phyloP scores from a whole-genome alignment of 2,113 vertebrate genomes.

The Syrrhaptes paradoxus region DNA sequence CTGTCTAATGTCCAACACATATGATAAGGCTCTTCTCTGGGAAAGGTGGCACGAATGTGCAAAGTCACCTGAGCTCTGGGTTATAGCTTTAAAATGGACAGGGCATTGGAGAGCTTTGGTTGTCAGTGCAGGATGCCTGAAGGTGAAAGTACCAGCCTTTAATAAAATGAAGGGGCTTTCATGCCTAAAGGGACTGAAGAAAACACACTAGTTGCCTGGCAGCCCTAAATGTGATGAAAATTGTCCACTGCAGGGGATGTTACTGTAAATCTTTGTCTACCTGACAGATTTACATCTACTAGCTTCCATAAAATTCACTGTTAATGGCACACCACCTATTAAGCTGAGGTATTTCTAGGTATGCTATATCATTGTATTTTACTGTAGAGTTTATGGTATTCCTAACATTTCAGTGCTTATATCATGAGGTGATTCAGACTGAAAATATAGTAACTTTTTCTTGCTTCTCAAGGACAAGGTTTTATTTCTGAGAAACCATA shows the following conservation, averaged over 20 bases:
- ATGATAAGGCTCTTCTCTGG: background rate
- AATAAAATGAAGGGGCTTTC: slow-evolving; percentile 51
- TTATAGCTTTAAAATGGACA: background rate
- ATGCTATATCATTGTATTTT: slow-evolving; percentile 75
- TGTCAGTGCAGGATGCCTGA: slow-evolving; percentile 1
- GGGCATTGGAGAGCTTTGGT: background rate
- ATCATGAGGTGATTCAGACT: slow-evolving; percentile 57
- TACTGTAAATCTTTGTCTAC: slow-evolving; percentile 76
- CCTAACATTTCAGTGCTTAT: slow-evolving; percentile 67
- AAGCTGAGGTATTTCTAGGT: slow-evolving; percentile 76
- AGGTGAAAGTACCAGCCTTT: slow-evolving; percentile 54
- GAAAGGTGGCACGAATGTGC: background rate
- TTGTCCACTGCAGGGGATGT: slow-evolving; percentile 52
- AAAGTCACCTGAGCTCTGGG: background rate
- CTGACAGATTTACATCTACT: slow-evolving; percentile 79
- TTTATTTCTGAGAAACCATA: slow-evolving; percentile 52
- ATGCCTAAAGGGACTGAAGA: slow-evolving; percentile 38
- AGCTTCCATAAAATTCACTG: slow-evolving; percentile 76
- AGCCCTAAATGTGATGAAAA: slow-evolving; percentile 75
- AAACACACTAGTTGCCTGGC: slow-evolving; percentile 59
- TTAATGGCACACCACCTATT: slow-evolving; percentile 81
- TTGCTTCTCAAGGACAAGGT: slow-evolving; percentile 74
- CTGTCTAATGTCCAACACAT: background rate
- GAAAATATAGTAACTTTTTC: slow-evolving; percentile 73
- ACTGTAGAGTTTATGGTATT: slow-evolving; percentile 75